phyloP scores from a whole-genome alignment of 2,113 vertebrate genomes.

The Actenoides lindsayi region DNA sequence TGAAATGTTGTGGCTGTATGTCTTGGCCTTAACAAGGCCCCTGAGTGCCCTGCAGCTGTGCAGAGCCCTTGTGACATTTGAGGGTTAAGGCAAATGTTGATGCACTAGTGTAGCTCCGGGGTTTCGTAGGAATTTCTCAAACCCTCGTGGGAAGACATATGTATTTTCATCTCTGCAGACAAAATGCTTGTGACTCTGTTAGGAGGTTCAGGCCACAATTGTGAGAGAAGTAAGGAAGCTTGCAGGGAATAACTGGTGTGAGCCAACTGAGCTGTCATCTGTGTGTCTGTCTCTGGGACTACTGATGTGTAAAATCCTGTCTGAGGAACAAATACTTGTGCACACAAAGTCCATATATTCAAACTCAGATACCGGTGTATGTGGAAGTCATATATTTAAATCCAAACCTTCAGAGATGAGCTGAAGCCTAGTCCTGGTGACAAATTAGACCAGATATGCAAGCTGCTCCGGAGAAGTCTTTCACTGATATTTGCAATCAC shows the following conservation, averaged over 20 bases:
- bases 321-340: not conserved
- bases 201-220: not conserved
- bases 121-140: not conserved
- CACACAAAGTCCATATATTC: not conserved
- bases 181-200: not conserved
- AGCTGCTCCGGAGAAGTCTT: not conserved
- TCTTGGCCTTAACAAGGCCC: not conserved
- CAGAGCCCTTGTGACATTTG: not conserved
- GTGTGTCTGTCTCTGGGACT: not conserved
- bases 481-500: not conserved
- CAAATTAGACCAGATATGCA: not conserved
- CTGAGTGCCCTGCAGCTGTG: not conserved
- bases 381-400: not conserved
- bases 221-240: not conserved
- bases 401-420: not conserved
- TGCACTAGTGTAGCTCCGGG: not conserved
- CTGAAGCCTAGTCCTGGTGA: not conserved
- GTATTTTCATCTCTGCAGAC: not conserved
- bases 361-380: not conserved
- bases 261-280: not conserved
- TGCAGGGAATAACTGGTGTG: not conserved
- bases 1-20: not conserved
- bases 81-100: not conserved
- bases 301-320: not conserved
- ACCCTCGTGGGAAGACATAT: not conserved